Evolutionary conservation across 2,888 invertebrate genomes (phyloP).

Genomic region (Drosophila paranaensis): DNA sequence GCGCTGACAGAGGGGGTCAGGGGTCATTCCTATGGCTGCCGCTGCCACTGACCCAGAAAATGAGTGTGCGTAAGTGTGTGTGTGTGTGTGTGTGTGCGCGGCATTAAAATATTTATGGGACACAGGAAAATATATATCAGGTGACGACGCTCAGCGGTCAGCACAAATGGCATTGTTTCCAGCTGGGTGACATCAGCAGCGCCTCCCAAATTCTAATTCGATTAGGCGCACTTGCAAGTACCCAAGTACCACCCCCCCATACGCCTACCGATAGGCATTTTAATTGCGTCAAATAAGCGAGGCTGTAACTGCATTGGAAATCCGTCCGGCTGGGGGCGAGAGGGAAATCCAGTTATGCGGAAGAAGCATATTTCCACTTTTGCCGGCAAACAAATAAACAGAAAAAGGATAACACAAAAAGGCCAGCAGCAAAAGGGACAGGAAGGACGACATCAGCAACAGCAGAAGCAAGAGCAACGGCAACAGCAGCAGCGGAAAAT

Average conservation of each 20-base stretch:
- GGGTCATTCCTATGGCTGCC: conserved; percentile 31
- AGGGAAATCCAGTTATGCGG: conserved; percentile 37
- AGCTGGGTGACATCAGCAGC: conserved; percentile 64
- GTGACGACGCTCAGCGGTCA: conserved; percentile 29
- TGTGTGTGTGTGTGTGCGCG: conserved; percentile 7
- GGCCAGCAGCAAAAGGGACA: conserved; percentile 9
- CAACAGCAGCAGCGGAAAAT: conserved; percentile 10
- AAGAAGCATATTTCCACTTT: conserved; percentile 55
- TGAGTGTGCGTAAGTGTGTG: conserved; percentile 1
- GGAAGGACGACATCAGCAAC: conserved; percentile 4
- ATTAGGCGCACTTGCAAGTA: conserved; percentile 63
- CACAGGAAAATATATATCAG: conserved; percentile 24
- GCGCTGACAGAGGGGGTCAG: conserved; percentile 10
- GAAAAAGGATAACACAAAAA: not conserved
- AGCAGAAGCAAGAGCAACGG: conserved; percentile 4
- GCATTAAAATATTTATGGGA: conserved; percentile 55
- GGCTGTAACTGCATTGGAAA: conserved; percentile 26
- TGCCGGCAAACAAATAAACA: conserved; percentile 30
- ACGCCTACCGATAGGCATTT: not conserved
- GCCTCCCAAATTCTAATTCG: conserved; percentile 64
- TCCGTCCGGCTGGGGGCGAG: conserved; percentile 7
- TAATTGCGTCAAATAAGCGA: conserved; percentile 28
- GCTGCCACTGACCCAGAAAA: conserved; percentile 74
- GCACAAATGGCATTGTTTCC: conserved; percentile 31
- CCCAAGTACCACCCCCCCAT: not conserved